phyloP scores from a whole-genome alignment of 2,888 invertebrate genomes.

The Brenthis hecate region DNA sequence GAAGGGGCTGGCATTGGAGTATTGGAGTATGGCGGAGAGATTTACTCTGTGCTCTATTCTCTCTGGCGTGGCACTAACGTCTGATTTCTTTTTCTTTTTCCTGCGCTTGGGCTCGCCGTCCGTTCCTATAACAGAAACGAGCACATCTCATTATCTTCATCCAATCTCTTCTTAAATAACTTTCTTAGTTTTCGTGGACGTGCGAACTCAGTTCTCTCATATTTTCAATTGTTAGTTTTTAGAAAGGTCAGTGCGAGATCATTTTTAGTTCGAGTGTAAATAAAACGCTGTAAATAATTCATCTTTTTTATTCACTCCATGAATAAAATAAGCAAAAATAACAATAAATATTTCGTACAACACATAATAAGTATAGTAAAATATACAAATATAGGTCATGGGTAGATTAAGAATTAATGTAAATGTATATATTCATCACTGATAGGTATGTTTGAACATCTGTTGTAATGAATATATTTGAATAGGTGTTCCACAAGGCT shows the following conservation, averaged over 20 bases:
- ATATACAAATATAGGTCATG: no score
- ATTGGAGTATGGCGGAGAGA: constrained; percentile 72
- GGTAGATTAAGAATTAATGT: no score
- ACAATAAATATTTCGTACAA: no score
- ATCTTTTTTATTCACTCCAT: background rate
- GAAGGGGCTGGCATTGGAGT: constrained; percentile 76
- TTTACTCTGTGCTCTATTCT: constrained; percentile 77
- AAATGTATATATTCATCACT: background rate
- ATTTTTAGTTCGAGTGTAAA: constrained; percentile 10
- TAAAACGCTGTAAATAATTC: constrained; percentile 29
- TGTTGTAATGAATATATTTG: background rate
- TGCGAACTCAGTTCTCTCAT: constrained; percentile 31
- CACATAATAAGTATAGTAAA: no score
- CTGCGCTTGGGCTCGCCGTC: constrained; percentile 65
- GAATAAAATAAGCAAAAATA: background rate
- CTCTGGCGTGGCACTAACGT: constrained; percentile 74
- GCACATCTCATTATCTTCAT: constrained; percentile 72
- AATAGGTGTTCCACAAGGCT: background rate
- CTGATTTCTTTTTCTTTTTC: constrained; percentile 70
- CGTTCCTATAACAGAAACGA: constrained; percentile 80
- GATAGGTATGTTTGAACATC: background rate
- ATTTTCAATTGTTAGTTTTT: constrained; percentile 20
- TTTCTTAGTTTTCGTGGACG: constrained; percentile 42
- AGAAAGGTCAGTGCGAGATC: background rate
- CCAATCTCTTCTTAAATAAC: constrained; percentile 53